phyloP scores from a whole-genome alignment of 1,140 invertebrate genomes.

The Anastrepha obliqua region DNA sequence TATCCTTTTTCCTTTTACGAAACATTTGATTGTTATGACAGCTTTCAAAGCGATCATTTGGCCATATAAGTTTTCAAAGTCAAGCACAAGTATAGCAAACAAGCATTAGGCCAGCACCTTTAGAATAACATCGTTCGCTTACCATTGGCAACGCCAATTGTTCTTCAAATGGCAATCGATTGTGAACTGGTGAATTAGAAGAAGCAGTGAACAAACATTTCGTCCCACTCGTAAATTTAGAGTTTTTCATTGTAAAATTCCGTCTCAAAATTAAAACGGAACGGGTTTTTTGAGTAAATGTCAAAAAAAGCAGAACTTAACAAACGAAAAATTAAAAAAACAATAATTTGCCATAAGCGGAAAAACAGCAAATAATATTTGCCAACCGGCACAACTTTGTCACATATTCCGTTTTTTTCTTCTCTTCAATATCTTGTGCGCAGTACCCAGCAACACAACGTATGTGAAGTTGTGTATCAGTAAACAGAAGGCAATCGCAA shows the following conservation, averaged over 20 bases:
- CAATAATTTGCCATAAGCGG: not conserved
- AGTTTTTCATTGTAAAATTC: not conserved
- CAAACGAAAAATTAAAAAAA: not conserved
- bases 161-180: not conserved
- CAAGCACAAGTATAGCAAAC: too few relatives aligned
- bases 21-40: too few relatives aligned
- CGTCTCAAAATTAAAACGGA: not conserved
- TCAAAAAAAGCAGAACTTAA: not conserved
- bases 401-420: not conserved
- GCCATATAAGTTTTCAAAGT: too few relatives aligned
- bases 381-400: not conserved
- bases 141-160: not conserved
- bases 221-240: not conserved
- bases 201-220: conserved; percentile 2
- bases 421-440: not conserved
- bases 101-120: too few relatives aligned
- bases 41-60: too few relatives aligned
- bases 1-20: too few relatives aligned
- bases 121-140: too few relatives aligned
- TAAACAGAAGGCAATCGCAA: not conserved
- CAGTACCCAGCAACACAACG: not conserved
- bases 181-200: not conserved
- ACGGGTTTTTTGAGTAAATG: not conserved
- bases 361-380: not conserved
- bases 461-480: not conserved